A percentile compares a stretch with the other conserved stretches of the same genome.
Conservation (phyloP, 2,797 vertebrate genomes). For the Gambusia yucatana region DNA sequence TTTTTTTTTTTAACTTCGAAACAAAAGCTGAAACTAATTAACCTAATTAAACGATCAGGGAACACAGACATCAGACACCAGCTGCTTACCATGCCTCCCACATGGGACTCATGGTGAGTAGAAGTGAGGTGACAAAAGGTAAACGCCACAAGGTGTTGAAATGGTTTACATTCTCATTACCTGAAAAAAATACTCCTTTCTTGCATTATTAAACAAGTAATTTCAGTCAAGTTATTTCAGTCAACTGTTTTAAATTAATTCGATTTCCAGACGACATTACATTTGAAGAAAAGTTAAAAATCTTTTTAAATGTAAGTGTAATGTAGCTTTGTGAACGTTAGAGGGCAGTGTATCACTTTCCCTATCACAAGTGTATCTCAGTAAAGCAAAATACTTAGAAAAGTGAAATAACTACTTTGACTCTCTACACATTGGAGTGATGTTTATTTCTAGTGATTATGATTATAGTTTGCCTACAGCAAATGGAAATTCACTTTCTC, state of each 20-base stretch:
- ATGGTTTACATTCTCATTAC: background rate
- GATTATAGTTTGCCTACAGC: background rate
- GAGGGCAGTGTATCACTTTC: slow-evolving; percentile 42
- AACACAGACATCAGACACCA: background rate
- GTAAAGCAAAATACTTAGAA: background rate
- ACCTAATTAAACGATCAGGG: slow-evolving; percentile 20
- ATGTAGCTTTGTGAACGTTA: slow-evolving; percentile 38
- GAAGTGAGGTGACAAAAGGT: background rate
- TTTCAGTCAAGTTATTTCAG: background rate
- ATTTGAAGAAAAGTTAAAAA: background rate
- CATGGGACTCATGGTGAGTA: background rate
- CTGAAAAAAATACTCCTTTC: background rate
- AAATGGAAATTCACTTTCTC: background rate
- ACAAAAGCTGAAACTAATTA: slow-evolving; percentile 42
- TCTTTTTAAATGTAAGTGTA: slow-evolving; percentile 12
- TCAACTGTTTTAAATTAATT: background rate
- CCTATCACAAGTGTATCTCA: background rate
- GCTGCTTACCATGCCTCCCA: background rate
- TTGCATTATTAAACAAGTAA: background rate
- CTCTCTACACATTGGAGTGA: background rate
- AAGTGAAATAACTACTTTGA: background rate
- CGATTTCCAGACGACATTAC: background rate
- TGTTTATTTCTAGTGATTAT: background rate
- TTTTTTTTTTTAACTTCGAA: background rate
- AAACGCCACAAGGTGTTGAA: background rate